Evolutionary conservation across 1,140 invertebrate species (phyloP).

Genomic region (Lasioglossum baleicum): DNA sequence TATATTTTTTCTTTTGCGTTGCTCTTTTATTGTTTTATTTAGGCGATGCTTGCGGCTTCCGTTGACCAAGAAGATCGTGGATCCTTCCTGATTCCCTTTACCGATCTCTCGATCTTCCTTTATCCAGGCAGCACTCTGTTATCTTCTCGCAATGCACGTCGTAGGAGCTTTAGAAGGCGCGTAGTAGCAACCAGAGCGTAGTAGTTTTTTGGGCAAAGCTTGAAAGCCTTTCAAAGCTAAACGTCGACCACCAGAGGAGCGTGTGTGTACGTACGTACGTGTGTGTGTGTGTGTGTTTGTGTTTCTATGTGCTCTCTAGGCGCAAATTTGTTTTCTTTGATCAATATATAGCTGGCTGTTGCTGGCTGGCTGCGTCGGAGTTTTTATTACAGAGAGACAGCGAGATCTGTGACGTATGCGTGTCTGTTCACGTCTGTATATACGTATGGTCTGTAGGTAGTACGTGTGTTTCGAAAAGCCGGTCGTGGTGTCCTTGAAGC

Average conservation of each 20-base stretch:
- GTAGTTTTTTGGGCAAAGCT: slow-evolving; percentile 55
- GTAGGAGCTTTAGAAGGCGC: slow-evolving; percentile 21
- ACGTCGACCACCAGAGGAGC: slow-evolving; percentile 44
- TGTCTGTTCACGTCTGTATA: background rate
- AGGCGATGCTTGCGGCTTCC: slow-evolving; percentile 34
- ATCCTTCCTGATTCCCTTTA: slow-evolving; percentile 11
- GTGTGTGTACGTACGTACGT: background rate
- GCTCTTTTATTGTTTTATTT: slow-evolving; percentile 5
- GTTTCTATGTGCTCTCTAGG: slow-evolving; percentile 45
- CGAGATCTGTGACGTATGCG: background rate
- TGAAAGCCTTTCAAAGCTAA: slow-evolving; percentile 64
- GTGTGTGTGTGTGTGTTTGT: background rate
- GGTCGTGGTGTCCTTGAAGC: slow-evolving; percentile 58
- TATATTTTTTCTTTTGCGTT: background rate
- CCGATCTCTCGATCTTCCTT: slow-evolving; percentile 25
- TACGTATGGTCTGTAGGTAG: slow-evolving; percentile 11
- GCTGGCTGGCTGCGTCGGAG: background rate
- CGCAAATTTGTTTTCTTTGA: slow-evolving; percentile 20
- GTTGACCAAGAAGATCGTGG: slow-evolving; percentile 4
- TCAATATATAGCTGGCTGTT: slow-evolving; percentile 31
- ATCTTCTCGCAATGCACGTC: slow-evolving; percentile 45
- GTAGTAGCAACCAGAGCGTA: slow-evolving; percentile 30
- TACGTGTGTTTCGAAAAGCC: slow-evolving; percentile 57
- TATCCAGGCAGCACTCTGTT: slow-evolving; percentile 20
- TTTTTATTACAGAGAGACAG: slow-evolving; percentile 8